Evolutionary conservation across 1,140 invertebrate species (phyloP), one percentile per base, ranked within the genome.

Genomic region (Anthonomus grandis): DNA sequence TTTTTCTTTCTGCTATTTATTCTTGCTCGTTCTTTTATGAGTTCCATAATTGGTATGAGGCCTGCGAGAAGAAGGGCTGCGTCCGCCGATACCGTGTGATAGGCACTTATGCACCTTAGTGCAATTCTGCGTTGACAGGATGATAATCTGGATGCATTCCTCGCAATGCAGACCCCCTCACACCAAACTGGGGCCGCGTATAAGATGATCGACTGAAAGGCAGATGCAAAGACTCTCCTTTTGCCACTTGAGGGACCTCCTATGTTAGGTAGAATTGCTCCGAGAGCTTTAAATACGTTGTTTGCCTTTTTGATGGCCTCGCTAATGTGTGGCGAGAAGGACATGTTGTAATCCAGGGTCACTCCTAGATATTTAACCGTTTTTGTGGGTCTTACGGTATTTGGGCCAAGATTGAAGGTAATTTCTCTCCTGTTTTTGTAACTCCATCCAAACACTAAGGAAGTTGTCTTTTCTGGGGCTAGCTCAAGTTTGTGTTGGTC

Each of bases 291-390:
- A 5, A 42, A 15, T 4, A 4, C 13, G 2, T 4, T 19, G n/a
- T 5, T n/a, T 17, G 31, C 37, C 13, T 48, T n/a, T n/a, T n/a
- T 3, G 5, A 15, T 6, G 6, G 12, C 13, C 12, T 36, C 17
- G 3, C 31, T 2, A 10, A 48, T 23, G 27, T 51, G 48, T 23
- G 27, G 8, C 6, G 8, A 18, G 18, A 52, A 17, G 1, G 12
- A 19, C 17, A 53, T 6, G 34, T 39, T 31, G 3, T 15, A 22
- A 18, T 58, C 55, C 15, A 61, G 12, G 8, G 15, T 36, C 15
- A 62, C 49, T 3, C 51, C 57, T 36, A 62, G 36, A 24, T 59
- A 60, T 25, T 59, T 62, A 17, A 56, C 45, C 31, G 22, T 12
- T 19, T 23, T 21, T n/a, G 1, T n/a, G n/a, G n/a, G n/a, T n/a